phyloP scores from a whole-genome alignment of 2,797 vertebrate genomes.

The Echiichthys vipera region DNA sequence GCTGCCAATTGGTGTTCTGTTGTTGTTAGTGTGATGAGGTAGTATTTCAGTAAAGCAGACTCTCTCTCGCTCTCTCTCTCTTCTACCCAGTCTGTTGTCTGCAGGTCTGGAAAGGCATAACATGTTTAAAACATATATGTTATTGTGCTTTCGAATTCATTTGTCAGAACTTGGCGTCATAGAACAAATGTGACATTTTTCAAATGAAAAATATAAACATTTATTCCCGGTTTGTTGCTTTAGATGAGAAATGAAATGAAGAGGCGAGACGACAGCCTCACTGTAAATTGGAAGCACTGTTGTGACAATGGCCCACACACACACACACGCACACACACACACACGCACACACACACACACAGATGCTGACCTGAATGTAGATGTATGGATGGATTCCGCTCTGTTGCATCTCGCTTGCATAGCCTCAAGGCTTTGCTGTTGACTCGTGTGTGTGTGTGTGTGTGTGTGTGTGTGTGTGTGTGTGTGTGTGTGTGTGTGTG shows the following conservation, averaged over 20 bases:
- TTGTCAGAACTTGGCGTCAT: neutral
- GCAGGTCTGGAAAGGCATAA: neutral
- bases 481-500: slow-evolving; percentile 5
- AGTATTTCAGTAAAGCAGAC: too few species aligned
- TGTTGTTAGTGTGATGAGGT: slow-evolving; percentile 29
- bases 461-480: neutral
- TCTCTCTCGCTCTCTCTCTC: too few species aligned
- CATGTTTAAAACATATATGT: neutral
- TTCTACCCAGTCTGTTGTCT: slow-evolving; percentile 7
- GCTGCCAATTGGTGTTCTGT: slow-evolving; percentile 36
- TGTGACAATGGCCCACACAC: slow-evolving; percentile 13
- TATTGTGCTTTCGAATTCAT: neutral
- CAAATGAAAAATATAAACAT: slow-evolving; percentile 6
- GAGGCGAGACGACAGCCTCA: neutral
- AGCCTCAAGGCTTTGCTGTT: slow-evolving; percentile 54
- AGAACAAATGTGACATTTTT: neutral
- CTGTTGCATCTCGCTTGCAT: slow-evolving; percentile 49
- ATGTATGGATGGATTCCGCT: slow-evolving; percentile 65
- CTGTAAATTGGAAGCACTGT: slow-evolving; percentile 23
- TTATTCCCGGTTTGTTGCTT: slow-evolving; percentile 6
- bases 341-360: slow-evolving; percentile 31
- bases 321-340: slow-evolving; percentile 19
- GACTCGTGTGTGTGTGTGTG: slow-evolving; percentile 23
- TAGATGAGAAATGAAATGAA: neutral
- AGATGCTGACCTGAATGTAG: slow-evolving; percentile 70